Evolutionary conservation across 2,888 invertebrate genomes (phyloP).

Genomic region (Seladonia tumulorum): DNA sequence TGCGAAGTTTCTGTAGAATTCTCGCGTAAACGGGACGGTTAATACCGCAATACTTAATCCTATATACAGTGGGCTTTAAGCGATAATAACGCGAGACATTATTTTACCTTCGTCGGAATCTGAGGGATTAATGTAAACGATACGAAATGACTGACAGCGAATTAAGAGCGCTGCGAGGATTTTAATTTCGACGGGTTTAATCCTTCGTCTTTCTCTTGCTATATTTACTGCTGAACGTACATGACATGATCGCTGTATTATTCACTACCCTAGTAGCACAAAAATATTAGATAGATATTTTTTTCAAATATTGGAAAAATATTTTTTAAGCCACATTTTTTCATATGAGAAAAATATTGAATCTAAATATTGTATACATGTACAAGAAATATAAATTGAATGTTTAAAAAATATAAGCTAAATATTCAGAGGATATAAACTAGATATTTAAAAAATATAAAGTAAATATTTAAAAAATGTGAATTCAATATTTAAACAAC

Average conservation of each 20-base stretch:
- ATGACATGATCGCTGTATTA: slow-evolving; percentile 10
- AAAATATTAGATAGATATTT: too few relatives aligned
- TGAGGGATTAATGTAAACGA: slow-evolving; percentile 24
- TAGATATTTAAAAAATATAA: too few relatives aligned
- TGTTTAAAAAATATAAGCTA: too few relatives aligned
- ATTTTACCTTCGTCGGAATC: slow-evolving; percentile 14
- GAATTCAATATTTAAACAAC: too few relatives aligned
- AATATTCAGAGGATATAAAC: too few relatives aligned
- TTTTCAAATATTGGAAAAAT: too few relatives aligned
- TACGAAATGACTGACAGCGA: slow-evolving; percentile 16
- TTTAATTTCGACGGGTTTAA: slow-evolving; percentile 16
- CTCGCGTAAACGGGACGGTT: slow-evolving; percentile 13
- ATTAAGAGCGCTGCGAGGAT: background rate
- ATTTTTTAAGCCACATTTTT: too few relatives aligned
- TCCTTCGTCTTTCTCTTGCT: background rate
- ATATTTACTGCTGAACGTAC: background rate
- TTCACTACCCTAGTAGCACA: too few relatives aligned
- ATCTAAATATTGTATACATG: too few relatives aligned
- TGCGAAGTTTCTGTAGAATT: slow-evolving; percentile 5
- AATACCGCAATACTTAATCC: slow-evolving; percentile 26
- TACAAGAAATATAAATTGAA: too few relatives aligned
- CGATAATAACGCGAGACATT: slow-evolving; percentile 8
- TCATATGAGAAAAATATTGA: too few relatives aligned
- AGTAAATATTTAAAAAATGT: too few relatives aligned
- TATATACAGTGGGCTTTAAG: background rate